Percentiles rank a stretch among this genome's conserved stretches.
These are phyloP conservation scores for Ephialtes manifestator DNA, from an alignment of 2,888 invertebrate species.

Conservation along the genomic window DNA sequence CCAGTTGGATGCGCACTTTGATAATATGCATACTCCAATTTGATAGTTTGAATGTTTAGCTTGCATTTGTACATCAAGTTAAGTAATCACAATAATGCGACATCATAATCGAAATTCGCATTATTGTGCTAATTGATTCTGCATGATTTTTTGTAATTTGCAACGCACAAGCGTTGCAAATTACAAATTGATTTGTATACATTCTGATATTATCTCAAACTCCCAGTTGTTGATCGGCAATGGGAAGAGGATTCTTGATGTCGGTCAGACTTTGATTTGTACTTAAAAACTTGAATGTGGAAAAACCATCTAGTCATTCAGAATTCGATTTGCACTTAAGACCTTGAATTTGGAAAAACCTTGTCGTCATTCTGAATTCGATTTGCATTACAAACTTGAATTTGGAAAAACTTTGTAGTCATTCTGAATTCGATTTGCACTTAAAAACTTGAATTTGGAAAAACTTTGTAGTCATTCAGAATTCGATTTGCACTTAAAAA, in stretches of 20 bases:
- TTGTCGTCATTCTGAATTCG: neutral
- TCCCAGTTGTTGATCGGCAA: neutral
- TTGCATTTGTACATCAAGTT: slow-evolving; percentile 28
- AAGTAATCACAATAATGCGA: neutral
- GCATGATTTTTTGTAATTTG: too few relatives aligned
- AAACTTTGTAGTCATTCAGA: neutral
- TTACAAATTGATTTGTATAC: neutral
- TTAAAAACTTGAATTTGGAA: too few relatives aligned
- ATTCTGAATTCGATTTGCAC: too few relatives aligned
- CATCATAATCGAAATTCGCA: neutral
- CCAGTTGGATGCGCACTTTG: neutral
- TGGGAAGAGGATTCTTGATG: neutral
- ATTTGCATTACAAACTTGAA: neutral
- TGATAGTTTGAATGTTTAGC: neutral
- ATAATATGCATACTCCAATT: neutral
- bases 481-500: neutral
- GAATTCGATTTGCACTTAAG: too few relatives aligned
- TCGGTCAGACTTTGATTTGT: too few relatives aligned
- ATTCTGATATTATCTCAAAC: too few relatives aligned
- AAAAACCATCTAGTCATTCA: too few relatives aligned
- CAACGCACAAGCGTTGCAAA: neutral
- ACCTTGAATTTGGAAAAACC: neutral
- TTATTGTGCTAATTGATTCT: too few relatives aligned
- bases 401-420: too few relatives aligned
- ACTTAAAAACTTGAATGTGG: too few relatives aligned